Conservation (phyloP, 1,140 invertebrate genomes). For the Hyles euphorbiae region DNA sequence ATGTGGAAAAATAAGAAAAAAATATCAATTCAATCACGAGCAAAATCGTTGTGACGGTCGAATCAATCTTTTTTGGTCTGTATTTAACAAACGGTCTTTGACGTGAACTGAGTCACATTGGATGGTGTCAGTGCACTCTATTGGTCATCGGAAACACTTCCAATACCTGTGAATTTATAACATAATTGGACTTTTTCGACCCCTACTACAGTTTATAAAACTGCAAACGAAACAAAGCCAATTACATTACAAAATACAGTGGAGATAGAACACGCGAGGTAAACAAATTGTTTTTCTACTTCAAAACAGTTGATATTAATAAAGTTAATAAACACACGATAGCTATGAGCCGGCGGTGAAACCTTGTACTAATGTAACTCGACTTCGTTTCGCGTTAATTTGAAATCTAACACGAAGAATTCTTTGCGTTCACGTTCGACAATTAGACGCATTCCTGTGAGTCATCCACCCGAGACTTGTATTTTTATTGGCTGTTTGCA, state of each 20-base stretch:
- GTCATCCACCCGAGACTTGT: slow-evolving; percentile 57
- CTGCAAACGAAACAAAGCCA: too few species aligned
- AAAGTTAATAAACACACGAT: too few species aligned
- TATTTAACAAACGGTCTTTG: slow-evolving; percentile 12
- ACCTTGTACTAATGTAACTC: slow-evolving; percentile 20
- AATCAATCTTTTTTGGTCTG: slow-evolving; percentile 9
- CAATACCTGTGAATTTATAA: background rate
- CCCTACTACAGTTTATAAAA: too few species aligned
- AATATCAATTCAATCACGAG: slow-evolving; percentile 7
- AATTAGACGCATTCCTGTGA: slow-evolving; percentile 67
- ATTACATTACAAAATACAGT: too few species aligned
- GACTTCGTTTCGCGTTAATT: slow-evolving; percentile 52
- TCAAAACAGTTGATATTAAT: too few species aligned
- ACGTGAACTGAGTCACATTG: slow-evolving; percentile 11
- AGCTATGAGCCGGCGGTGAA: background rate
- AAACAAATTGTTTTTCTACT: too few species aligned
- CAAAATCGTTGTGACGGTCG: slow-evolving; percentile 2
- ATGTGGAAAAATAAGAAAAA: slow-evolving; percentile 1
- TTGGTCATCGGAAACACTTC: background rate
- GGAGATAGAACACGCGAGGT: too few species aligned
- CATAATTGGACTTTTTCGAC: too few species aligned
- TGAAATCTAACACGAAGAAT: slow-evolving; percentile 55
- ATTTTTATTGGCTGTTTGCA: slow-evolving; percentile 61
- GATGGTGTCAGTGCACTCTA: slow-evolving; percentile 11
- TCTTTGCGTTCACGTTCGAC: slow-evolving; percentile 46